Evolutionary conservation across 2,888 invertebrate species (phyloP).

Genomic region (Brassicogethes aeneus): DNA sequence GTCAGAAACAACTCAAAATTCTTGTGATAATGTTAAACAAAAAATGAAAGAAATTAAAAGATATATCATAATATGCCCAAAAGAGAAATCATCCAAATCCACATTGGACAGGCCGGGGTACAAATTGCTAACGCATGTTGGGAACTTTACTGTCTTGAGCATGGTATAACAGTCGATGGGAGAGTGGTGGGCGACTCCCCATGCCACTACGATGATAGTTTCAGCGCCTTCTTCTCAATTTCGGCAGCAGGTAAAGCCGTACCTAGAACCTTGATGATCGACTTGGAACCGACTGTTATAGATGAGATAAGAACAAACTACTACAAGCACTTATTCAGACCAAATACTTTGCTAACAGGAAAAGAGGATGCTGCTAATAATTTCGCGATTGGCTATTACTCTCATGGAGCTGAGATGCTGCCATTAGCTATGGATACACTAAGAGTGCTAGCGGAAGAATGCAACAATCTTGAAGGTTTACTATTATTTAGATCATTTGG

Average conservation of each 20-base stretch:
- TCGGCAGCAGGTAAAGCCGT: slow-evolving; percentile 64
- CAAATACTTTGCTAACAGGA: slow-evolving; percentile 61
- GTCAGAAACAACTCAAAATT: no score
- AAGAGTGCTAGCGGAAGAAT: slow-evolving; percentile 54
- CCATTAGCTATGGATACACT: slow-evolving; percentile 64
- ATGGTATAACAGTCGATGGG: slow-evolving; percentile 46
- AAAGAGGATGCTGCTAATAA: slow-evolving; percentile 85
- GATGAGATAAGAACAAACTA: slow-evolving; percentile 42
- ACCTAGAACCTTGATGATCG: slow-evolving; percentile 76
- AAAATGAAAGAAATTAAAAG: no score
- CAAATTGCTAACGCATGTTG: slow-evolving; percentile 75
- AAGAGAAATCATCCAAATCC: slow-evolving; percentile 64
- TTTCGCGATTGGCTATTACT: slow-evolving; percentile 73
- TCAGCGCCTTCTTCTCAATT: slow-evolving; percentile 47
- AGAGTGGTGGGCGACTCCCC: slow-evolving; percentile 18
- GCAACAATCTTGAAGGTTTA: slow-evolving; percentile 54
- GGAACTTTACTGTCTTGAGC: slow-evolving; percentile 72
- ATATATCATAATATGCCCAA: slow-evolving; percentile 22
- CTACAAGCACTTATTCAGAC: slow-evolving; percentile 56
- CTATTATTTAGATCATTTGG: slow-evolving; percentile 61
- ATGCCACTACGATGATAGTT: slow-evolving; percentile 31
- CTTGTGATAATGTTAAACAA: no score
- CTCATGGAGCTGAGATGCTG: slow-evolving; percentile 67
- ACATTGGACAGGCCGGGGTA: slow-evolving; percentile 73
- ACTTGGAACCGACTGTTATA: slow-evolving; percentile 82